Evolutionary conservation across 2,888 invertebrate genomes (phyloP).

Genomic region (Cantharis lateralis): DNA sequence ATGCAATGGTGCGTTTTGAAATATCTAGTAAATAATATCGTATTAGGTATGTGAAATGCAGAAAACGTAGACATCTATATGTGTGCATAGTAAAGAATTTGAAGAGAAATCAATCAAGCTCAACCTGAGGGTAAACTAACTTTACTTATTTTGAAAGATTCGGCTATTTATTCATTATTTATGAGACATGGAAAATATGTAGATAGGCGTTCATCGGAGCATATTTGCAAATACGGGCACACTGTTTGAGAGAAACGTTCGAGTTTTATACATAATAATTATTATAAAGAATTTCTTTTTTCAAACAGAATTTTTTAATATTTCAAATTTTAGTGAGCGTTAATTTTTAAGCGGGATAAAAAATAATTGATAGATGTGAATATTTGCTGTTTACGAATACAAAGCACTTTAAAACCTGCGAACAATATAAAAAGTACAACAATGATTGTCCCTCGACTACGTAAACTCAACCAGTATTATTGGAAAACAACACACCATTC

Average conservation of each 20-base stretch:
- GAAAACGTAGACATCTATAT: neutral
- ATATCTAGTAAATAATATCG: neutral
- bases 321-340: neutral
- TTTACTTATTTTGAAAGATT: neutral
- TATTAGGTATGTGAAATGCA: neutral
- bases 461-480: neutral
- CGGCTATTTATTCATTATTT: neutral
- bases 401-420: neutral
- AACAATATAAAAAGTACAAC: neutral
- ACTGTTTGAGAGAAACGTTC: neutral
- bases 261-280: neutral
- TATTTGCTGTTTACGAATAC: neutral
- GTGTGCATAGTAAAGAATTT: neutral
- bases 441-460: neutral
- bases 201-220: neutral
- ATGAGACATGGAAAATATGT: neutral
- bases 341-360: neutral
- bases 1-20: neutral
- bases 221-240: neutral
- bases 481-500: neutral
- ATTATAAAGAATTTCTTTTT: neutral
- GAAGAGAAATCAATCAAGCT: neutral
- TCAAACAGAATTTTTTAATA: neutral
- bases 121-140: neutral
- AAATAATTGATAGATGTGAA: neutral